Evolutionary conservation across 2,797 vertebrate genomes (phyloP), one percentile per base, ranked within the genome.

Genomic region (Lutjanus campechanus): DNA sequence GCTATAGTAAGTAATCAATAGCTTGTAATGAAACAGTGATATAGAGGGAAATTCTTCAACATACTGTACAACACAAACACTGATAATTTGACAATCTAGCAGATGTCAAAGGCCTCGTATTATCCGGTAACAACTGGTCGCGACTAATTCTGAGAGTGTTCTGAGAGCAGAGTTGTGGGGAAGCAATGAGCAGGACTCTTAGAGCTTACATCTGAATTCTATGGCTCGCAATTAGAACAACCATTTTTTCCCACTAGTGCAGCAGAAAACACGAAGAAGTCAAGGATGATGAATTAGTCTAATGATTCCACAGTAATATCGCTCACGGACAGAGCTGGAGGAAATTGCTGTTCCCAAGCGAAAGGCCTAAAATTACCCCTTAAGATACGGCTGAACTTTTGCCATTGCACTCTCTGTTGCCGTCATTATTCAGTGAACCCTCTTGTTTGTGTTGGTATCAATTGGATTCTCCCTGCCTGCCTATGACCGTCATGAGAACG

Each of bases 221-320:
- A 89, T 68, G 78, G 85, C 88, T 91, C 58, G 87, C 89, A 94
- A 95, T 94, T 94, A 95, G 86, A 94, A 91, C 79, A 55, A 77
- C 77, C 69, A 60, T 82, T 87, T 83, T 60, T 77, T 20, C 78
- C 77, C 70, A 89, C 85, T 53, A 89, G 89, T 91, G 89, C 86
- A 82, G 85, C 83, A 82, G 87, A 91, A 93, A 95, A 94, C 89
- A 91, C 79, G 77, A 87, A 91, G 88, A 92, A 94, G 91, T 91
- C 83, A 88, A 91, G 90, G 88, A 88, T 92, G 89, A 95, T 95
- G 89, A 95, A 95, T 94, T 95, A 95, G 90, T 88, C 87, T 90
- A 91, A 91, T 92, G 92, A 94, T 93, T 95, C 85, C 87, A 91
- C 87, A 91, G 91, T 89, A 92, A 95, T 90, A 92, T 88, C 73